These are phyloP conservation scores for Agonopterix heracliana DNA, from an alignment of 2,888 invertebrate genomes.

Conservation along the genomic window DNA sequence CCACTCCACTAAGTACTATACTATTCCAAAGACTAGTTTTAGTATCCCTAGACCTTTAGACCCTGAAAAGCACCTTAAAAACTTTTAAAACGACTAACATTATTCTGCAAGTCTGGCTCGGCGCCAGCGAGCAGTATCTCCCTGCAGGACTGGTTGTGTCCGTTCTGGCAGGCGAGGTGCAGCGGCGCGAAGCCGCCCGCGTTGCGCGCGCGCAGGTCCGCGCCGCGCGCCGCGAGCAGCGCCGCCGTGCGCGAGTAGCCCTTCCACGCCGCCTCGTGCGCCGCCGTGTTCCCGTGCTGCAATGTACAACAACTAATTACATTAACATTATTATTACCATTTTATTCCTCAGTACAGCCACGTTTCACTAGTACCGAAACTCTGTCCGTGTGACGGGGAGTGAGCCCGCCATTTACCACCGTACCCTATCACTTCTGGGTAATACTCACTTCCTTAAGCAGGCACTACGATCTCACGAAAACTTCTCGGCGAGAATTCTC, in stretches of 20 bases:
- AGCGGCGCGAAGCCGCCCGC: conserved; percentile 94
- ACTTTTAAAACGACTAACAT: conserved; percentile 65
- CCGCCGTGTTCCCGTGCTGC: conserved; percentile 94
- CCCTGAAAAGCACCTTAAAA: too few species aligned
- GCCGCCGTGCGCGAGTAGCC: conserved; percentile 92
- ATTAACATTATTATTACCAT: not conserved
- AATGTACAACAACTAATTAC: not conserved
- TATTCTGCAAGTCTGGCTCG: conserved; percentile 92
- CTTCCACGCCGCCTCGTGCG: conserved; percentile 97
- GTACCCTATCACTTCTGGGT: too few species aligned
- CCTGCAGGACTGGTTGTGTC: conserved; percentile 95
- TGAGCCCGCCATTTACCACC: too few species aligned
- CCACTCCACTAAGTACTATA: too few species aligned
- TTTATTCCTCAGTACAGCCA: too few species aligned
- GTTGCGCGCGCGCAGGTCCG: conserved; percentile 81
- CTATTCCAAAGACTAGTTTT: too few species aligned
- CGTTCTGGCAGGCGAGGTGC: conserved; percentile 96
- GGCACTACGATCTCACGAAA: too few species aligned
- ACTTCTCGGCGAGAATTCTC: too few species aligned
- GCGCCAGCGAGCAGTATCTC: conserved; percentile 92
- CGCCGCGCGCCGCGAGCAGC: conserved; percentile 78
- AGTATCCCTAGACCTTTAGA: too few species aligned
- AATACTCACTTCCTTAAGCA: too few species aligned
- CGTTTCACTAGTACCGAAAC: too few species aligned
- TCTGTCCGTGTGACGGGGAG: too few species aligned